Percentiles rank a stretch among this genome's conserved stretches.
Conservation (phyloP, 2,888 invertebrate species). For the Plebejus argus region DNA sequence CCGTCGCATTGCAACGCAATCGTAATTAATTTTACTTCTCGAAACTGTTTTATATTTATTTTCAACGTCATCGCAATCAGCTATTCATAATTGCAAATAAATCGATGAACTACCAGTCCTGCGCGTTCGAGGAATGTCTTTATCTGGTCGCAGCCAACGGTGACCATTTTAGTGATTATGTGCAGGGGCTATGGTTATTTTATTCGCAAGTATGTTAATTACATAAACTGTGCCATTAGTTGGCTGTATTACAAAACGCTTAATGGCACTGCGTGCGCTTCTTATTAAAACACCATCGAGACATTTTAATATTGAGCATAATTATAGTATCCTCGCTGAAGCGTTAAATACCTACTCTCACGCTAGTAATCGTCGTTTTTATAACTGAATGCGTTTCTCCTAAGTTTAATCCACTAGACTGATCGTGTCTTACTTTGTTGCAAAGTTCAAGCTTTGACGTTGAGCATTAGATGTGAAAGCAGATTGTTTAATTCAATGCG, state of each 20-base stretch:
- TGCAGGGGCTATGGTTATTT: constrained; percentile 21
- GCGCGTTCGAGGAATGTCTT: constrained; percentile 36
- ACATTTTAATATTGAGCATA: constrained; percentile 11
- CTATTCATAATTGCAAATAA: constrained; percentile 41
- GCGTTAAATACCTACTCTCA: constrained; percentile 16
- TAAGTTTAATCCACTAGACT: not conserved
- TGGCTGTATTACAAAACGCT: constrained; percentile 18
- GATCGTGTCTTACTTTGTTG: not conserved
- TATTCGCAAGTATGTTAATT: constrained; percentile 22
- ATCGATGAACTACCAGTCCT: constrained; percentile 38
- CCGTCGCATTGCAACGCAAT: constrained; percentile 43
- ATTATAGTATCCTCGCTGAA: constrained; percentile 2
- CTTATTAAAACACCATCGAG: constrained; percentile 19
- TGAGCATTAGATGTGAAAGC: not conserved
- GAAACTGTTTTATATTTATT: constrained; percentile 44
- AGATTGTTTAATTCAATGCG: not conserved
- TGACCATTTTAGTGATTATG: constrained; percentile 27
- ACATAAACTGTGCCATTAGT: constrained; percentile 1
- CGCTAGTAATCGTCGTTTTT: constrained; percentile 3
- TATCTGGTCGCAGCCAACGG: constrained; percentile 32
- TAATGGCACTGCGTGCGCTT: constrained; percentile 7
- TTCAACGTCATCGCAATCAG: constrained; percentile 38
- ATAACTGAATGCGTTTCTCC: not conserved
- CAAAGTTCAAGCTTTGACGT: constrained; percentile 12
- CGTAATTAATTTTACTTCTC: constrained; percentile 47